Percentiles rank a stretch among this genome's conserved stretches.
Conservation (phyloP, 2,888 invertebrate genomes). For the Automeris io region DNA sequence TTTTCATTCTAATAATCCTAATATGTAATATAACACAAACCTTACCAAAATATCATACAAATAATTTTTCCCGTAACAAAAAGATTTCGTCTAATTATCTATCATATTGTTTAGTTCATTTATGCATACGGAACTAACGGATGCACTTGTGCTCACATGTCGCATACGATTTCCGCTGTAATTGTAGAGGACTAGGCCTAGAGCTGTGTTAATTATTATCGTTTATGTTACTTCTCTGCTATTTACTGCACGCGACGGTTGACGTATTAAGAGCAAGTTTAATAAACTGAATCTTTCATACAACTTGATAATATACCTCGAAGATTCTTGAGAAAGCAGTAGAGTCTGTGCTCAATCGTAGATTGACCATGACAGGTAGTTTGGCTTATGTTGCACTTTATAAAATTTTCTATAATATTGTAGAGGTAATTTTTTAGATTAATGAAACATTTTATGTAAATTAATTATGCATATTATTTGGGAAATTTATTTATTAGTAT, state of each 20-base stretch:
- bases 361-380: conserved; percentile 44
- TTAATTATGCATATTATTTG: not conserved
- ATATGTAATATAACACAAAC: too few species aligned
- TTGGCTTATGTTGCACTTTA: conserved; percentile 1
- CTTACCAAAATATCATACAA: too few species aligned
- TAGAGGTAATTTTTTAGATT: conserved; percentile 1
- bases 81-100: too few species aligned
- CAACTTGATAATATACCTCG: conserved; percentile 23
- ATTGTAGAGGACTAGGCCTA: conserved; percentile 40
- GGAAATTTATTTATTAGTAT: not conserved
- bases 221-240: conserved; percentile 25
- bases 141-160: conserved; percentile 52
- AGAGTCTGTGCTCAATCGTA: conserved; percentile 43
- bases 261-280: conserved; percentile 11
- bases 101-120: conserved; percentile 14
- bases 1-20: too few species aligned
- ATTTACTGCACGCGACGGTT: conserved; percentile 34
- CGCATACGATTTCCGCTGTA: conserved; percentile 59
- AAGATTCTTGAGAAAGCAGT: conserved; percentile 43
- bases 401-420: not conserved
- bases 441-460: not conserved
- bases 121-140: conserved; percentile 56
- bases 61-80: conserved; percentile 18
- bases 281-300: conserved; percentile 16
- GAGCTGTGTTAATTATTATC: conserved; percentile 52